Conservation (phyloP, 2,888 invertebrate species). For the Eupithecia pulchellata region DNA sequence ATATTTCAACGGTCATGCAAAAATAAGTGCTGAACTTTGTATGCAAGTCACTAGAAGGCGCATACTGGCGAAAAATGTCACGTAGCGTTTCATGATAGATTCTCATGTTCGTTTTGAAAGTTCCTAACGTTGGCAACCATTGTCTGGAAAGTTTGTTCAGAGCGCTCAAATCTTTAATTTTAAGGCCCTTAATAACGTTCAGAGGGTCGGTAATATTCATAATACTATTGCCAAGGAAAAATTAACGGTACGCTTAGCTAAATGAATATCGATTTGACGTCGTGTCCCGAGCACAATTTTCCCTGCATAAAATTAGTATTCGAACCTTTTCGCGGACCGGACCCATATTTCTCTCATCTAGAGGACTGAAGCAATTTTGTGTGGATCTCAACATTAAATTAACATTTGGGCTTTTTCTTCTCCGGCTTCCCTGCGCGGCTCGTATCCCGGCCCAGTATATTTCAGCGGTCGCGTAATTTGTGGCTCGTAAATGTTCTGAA, state of each 20-base stretch:
- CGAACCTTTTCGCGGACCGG: slow-evolving; percentile 71
- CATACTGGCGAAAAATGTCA: slow-evolving; percentile 2
- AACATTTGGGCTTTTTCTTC: slow-evolving; percentile 83
- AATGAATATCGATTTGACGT: slow-evolving; percentile 79
- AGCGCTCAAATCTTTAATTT: slow-evolving; percentile 36
- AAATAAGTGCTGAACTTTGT: slow-evolving; percentile 45
- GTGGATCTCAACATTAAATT: slow-evolving; percentile 83
- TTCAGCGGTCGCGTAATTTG: slow-evolving; percentile 85
- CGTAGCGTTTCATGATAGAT: slow-evolving; percentile 14
- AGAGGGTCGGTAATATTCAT: slow-evolving; percentile 68
- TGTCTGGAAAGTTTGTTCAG: slow-evolving; percentile 16
- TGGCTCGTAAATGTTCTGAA: slow-evolving; percentile 86
- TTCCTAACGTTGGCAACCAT: neutral
- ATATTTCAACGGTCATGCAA: slow-evolving; percentile 51
- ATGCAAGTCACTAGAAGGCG: slow-evolving; percentile 27
- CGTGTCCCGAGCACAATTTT: slow-evolving; percentile 72
- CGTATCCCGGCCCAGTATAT: slow-evolving; percentile 79
- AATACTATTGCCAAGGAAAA: slow-evolving; percentile 69
- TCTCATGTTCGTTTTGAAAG: slow-evolving; percentile 10
- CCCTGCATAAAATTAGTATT: slow-evolving; percentile 82
- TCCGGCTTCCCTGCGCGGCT: slow-evolving; percentile 67
- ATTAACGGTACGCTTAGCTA: slow-evolving; percentile 75
- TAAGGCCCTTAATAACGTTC: slow-evolving; percentile 50
- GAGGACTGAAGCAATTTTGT: slow-evolving; percentile 79
- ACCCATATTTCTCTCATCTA: slow-evolving; percentile 76